Conservation (phyloP, 37 sponge, comb jelly and placozoan genomes). For the Halisarca cf. caerulea region DNA sequence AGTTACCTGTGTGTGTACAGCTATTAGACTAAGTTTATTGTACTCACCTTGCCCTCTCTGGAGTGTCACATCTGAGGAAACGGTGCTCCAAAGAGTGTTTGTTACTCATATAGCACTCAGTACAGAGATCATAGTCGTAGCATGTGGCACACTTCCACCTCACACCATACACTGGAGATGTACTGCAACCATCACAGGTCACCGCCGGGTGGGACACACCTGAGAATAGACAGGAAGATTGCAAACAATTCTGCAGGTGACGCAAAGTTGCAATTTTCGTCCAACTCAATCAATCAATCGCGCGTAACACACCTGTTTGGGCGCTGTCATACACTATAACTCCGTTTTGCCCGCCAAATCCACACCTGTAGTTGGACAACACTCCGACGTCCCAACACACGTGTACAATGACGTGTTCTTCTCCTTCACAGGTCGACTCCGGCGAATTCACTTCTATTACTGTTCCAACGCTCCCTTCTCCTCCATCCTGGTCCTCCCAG, state of each 20-base stretch:
- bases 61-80: slow-evolving; percentile 60
- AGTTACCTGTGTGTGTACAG: no score
- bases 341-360: slow-evolving; percentile 64
- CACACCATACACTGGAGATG: slow-evolving; percentile 48
- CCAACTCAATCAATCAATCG: no score
- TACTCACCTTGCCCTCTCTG: slow-evolving; percentile 23
- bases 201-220: slow-evolving; percentile 35
- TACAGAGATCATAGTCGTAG: slow-evolving; percentile 87
- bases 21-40: no score
- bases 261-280: no score
- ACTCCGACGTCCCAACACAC: slow-evolving; percentile 88
- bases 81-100: slow-evolving; percentile 79
- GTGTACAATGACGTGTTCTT: slow-evolving; percentile 54
- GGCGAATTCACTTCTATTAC: slow-evolving; percentile 54
- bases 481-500: slow-evolving; percentile 86
- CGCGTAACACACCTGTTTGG: slow-evolving; percentile 34
- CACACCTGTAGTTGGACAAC: slow-evolving; percentile 72
- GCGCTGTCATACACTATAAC: slow-evolving; percentile 65
- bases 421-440: neutral
- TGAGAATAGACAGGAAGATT: neutral
- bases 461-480: slow-evolving; percentile 83
- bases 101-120: slow-evolving; percentile 72
- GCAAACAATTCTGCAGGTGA: no score
- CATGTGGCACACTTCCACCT: slow-evolving; percentile 87
- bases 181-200: slow-evolving; percentile 68